Evolutionary conservation across 2,113 vertebrate genomes (phyloP).

Genomic region (Eudorcas thomsonii): DNA sequence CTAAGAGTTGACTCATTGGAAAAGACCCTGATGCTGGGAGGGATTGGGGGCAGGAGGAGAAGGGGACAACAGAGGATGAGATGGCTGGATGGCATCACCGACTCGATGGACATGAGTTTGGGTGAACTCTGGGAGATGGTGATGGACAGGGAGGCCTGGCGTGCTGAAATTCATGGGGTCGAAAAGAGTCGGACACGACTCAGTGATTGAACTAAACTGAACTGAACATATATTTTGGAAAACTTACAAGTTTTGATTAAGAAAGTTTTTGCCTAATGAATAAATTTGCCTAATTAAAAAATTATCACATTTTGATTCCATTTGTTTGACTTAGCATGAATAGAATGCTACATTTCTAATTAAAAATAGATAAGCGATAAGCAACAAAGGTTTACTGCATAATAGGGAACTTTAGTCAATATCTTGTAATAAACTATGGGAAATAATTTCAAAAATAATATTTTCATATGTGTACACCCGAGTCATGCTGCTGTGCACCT

Average conservation of each 20-base stretch:
- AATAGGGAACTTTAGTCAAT: neutral
- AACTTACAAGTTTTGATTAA: neutral
- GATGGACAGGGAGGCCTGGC: no score
- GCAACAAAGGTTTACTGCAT: neutral
- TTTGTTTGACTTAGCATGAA: neutral
- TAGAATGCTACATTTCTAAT: neutral
- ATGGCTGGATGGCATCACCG: no score
- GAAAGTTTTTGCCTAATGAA: neutral
- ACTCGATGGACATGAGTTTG: no score
- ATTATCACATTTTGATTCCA: neutral
- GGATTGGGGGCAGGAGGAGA: no score
- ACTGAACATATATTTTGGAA: neutral
- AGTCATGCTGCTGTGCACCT: neutral
- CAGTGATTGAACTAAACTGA: no score
- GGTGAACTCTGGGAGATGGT: no score
- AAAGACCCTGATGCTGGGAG: no score
- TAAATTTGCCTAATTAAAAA: neutral
- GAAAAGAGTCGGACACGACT: no score
- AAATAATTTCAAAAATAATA: neutral
- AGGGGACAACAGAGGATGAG: no score
- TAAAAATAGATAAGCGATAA: neutral
- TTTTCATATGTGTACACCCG: neutral
- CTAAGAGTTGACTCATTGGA: no score
- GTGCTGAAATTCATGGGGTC: no score
- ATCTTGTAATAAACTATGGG: neutral